Conservation (phyloP, 1,140 invertebrate genomes). For the Dreissena rostriformis region DNA sequence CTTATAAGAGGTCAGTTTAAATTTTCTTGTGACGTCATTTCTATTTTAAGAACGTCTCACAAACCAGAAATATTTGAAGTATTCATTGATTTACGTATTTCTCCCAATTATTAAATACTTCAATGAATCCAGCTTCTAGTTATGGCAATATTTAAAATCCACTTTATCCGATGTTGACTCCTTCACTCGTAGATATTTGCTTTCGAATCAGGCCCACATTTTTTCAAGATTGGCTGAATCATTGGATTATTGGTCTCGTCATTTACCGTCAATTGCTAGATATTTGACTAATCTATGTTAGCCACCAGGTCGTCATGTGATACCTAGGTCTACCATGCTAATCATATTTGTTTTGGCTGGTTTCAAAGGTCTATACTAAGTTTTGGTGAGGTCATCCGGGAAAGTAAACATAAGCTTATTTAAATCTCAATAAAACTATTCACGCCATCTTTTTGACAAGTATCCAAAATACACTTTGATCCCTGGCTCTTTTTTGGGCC, state of each 20-base stretch:
- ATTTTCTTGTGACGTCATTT: no score
- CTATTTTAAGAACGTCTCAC: no score
- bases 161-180: background rate
- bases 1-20: no score
- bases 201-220: slow-evolving; percentile 23
- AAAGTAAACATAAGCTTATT: slow-evolving; percentile 18
- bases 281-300: slow-evolving; percentile 44
- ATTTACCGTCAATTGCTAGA: slow-evolving; percentile 26
- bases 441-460: background rate
- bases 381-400: slow-evolving; percentile 20
- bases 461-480: no score
- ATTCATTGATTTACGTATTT: no score
- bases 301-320: slow-evolving; percentile 11
- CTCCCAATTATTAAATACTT: no score
- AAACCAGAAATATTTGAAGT: no score
- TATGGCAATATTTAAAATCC: background rate
- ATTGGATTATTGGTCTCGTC: background rate
- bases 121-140: background rate
- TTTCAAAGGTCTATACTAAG: slow-evolving; percentile 6
- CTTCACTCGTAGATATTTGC: slow-evolving; percentile 15
- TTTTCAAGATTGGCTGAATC: slow-evolving; percentile 31
- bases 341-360: slow-evolving; percentile 29
- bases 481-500: no score
- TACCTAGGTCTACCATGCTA: slow-evolving; percentile 6
- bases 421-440: slow-evolving; percentile 27